Conservation (phyloP, 2,113 vertebrate species). For the Rhinoptilus africanus region DNA sequence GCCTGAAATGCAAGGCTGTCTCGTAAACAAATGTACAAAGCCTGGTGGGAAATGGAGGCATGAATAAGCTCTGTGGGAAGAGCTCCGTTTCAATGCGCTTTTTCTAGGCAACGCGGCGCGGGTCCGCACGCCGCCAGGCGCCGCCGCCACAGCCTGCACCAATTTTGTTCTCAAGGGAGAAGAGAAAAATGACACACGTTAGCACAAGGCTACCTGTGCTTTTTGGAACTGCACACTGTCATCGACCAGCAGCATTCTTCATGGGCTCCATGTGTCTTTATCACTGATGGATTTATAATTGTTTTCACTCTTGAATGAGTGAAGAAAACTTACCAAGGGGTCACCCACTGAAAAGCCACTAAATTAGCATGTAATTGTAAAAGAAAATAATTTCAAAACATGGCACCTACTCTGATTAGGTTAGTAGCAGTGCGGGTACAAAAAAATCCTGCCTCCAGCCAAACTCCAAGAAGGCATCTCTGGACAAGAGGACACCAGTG, state of each 20-base stretch:
- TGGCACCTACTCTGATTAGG: not conserved
- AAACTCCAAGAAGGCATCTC: not conserved
- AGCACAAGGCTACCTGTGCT: not conserved
- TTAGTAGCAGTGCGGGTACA: not conserved
- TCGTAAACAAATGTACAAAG: slow-evolving; percentile 45
- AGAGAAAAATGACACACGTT: not conserved
- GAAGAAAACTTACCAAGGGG: not conserved
- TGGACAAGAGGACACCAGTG: not conserved
- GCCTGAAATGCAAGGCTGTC: slow-evolving; percentile 31
- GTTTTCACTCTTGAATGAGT: not conserved
- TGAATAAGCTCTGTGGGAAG: not conserved
- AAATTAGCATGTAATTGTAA: not conserved
- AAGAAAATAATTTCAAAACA: not conserved
- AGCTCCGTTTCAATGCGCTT: not conserved
- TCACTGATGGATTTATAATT: not conserved
- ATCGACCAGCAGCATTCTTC: not conserved
- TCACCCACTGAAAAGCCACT: not conserved
- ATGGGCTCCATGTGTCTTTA: not conserved
- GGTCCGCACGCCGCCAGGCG: not conserved
- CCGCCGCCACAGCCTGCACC: not conserved
- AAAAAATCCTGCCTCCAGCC: not conserved
- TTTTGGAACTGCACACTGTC: not conserved
- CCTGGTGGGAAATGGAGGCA: not conserved
- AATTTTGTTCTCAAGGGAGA: not conserved
- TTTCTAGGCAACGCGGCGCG: not conserved